Evolutionary conservation across 2,888 invertebrate genomes (phyloP).

Genomic region (Heterodera filipjevi): DNA sequence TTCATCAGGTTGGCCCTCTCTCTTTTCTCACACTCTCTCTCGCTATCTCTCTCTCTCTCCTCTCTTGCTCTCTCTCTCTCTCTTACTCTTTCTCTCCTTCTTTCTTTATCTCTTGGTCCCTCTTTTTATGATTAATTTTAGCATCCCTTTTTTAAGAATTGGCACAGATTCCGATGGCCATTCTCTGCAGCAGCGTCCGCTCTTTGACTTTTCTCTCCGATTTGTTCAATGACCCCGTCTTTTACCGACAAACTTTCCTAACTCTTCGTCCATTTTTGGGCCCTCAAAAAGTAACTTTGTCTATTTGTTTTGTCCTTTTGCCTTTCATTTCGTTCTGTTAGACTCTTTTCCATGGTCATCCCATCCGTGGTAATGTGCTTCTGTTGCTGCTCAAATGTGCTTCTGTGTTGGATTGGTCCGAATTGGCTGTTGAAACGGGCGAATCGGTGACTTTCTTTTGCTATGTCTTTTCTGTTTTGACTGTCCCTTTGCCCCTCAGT

Average conservation of each 20-base stretch:
- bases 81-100: no score
- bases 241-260: constrained; percentile 49
- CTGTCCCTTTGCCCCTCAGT: not conserved
- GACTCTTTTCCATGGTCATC: constrained; percentile 37
- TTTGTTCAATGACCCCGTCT: constrained; percentile 55
- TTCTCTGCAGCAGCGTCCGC: constrained; percentile 17
- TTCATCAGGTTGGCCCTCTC: not conserved
- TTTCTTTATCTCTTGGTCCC: no score
- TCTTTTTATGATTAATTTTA: no score
- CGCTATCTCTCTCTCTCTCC: no score
- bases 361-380: constrained; percentile 42
- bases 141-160: not conserved
- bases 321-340: not conserved
- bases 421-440: constrained; percentile 8
- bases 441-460: not conserved
- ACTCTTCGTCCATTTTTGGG: constrained; percentile 41
- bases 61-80: no score
- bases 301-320: constrained; percentile 1
- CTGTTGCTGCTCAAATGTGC: constrained; percentile 52
- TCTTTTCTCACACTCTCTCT: no score
- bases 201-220: constrained; percentile 48
- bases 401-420: constrained; percentile 49
- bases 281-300: constrained; percentile 28
- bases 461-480: not conserved
- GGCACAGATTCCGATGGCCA: constrained; percentile 11